Base-by-base conservation (phyloP, 2,113 vertebrate genomes). In the Sinocyclocheilus rhinocerous region DNA sequence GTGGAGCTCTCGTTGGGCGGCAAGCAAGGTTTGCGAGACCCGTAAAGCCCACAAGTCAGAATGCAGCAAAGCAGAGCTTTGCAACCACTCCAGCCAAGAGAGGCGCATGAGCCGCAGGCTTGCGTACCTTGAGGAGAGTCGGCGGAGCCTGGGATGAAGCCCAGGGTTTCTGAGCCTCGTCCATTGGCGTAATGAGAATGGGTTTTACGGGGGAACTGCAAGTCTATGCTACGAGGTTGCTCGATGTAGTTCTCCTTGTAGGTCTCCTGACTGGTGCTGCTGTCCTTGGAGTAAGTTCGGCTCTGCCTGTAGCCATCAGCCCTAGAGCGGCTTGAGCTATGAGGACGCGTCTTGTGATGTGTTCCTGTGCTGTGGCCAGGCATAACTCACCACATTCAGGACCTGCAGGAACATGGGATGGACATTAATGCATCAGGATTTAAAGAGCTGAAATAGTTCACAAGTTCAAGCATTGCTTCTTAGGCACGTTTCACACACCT, bases 141-240 rank as follows among this genome's bases (percentile, higher is more conserved):
- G 4, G 96, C 95, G 0, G 97, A 95, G 0, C 96, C 96, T 0
- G 98, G 97, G 87, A 99, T 96, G 81, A 99, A 97, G 84, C 96
- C 97, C 39, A 97, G 94, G 0, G 94, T 96, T 91, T 98, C 97
- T 0, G 96, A 94, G 65, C 96, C 95, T 0, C 94, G 92, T 4
- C 93, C 94, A 0, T 94, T 95, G 9, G 94, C 90, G 13, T 96
- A 95, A 0, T 92, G 93, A 16, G 94, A 90, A 85, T 95, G 94
- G 1, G 92, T 90, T 73, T 89, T 95, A 80, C 92, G 92, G 7
- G 94, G 76, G 0, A 90, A 90, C 91, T 94, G 94, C 24, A 76
- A 87, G 42, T 95, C 92, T 0, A 90, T 77, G 86, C 89, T 76
- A 20, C 91, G 85, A 76, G 91, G 88, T 76, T 87, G 90, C n/a